Percentiles rank a stretch among this genome's conserved stretches.
Evolutionary conservation across 2,888 invertebrate genomes (phyloP).

Genomic region (Biston stratarius): DNA sequence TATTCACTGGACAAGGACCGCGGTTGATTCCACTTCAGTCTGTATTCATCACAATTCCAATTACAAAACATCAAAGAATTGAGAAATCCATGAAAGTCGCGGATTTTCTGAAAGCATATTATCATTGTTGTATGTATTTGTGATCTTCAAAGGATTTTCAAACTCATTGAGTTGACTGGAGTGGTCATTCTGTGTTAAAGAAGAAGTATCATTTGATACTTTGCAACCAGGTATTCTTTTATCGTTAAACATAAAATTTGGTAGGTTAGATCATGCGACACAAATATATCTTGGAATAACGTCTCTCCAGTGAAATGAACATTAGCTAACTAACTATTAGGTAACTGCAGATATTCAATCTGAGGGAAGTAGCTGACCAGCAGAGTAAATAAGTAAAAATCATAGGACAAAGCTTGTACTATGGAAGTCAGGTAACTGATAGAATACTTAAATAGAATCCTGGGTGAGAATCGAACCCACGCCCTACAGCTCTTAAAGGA

Average conservation of each 20-base stretch:
- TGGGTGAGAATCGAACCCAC: too few species aligned
- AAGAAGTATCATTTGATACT: conserved; percentile 1
- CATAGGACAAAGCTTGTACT: too few species aligned
- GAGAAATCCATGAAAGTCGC: conserved; percentile 17
- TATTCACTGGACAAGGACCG: conserved; percentile 2
- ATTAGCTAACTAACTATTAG: too few species aligned
- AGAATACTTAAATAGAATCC: too few species aligned
- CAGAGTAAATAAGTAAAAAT: too few species aligned
- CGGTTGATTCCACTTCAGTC: conserved; percentile 4
- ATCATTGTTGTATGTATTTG: conserved; percentile 17
- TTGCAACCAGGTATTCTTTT: background rate
- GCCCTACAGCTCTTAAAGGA: too few species aligned
- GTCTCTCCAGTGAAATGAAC: too few species aligned
- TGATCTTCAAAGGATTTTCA: conserved; percentile 17
- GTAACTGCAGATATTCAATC: too few species aligned
- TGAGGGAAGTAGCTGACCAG: too few species aligned
- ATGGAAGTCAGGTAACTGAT: too few species aligned
- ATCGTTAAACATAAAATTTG: background rate
- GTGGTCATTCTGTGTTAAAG: background rate
- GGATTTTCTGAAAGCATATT: conserved; percentile 7
- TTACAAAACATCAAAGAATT: conserved; percentile 24
- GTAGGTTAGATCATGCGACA: too few species aligned
- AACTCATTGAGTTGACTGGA: background rate
- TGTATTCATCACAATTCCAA: conserved; percentile 17
- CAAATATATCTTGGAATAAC: too few species aligned